Percentiles rank a stretch among this genome's conserved stretches.
Conservation (phyloP, 2,888 invertebrate genomes). For the Vesta saturnalis region DNA sequence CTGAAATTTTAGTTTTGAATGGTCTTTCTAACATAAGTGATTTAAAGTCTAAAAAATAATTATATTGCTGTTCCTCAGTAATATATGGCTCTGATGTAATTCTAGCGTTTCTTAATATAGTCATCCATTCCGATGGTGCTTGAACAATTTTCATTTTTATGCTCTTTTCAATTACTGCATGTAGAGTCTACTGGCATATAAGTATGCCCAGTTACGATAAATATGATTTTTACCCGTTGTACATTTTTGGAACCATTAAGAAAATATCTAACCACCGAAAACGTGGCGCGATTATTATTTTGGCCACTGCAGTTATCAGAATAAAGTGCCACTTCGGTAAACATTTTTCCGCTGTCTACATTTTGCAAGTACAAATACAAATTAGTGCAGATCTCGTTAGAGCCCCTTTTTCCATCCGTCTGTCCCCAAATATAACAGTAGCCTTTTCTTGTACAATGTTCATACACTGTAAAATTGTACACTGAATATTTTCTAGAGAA, state of each 20-base stretch:
- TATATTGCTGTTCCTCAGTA: not conserved
- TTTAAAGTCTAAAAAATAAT: slow-evolving; percentile 30
- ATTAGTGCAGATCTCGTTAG: no score
- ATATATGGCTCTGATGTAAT: slow-evolving; percentile 40
- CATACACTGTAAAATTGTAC: no score
- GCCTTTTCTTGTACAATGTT: no score
- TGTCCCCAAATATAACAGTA: no score
- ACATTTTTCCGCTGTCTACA: no score
- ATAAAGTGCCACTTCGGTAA: no score
- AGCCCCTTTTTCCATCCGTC: no score
- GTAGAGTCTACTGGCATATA: slow-evolving; percentile 50
- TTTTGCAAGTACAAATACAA: no score
- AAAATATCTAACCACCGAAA: not conserved
- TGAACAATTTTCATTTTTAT: not conserved
- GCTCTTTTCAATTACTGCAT: not conserved
- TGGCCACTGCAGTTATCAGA: no score
- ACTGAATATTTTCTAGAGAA: no score
- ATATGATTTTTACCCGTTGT: slow-evolving; percentile 47
- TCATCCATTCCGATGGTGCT: slow-evolving; percentile 42
- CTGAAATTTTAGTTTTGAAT: not conserved
- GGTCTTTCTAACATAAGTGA: slow-evolving; percentile 17
- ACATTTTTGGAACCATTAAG: slow-evolving; percentile 34
- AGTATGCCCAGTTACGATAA: slow-evolving; percentile 50
- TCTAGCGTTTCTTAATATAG: slow-evolving; percentile 39
- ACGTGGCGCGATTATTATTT: not conserved